These are phyloP conservation scores for Pampus argenteus DNA, from an alignment of 2,797 vertebrate species.

Conservation along the genomic window DNA sequence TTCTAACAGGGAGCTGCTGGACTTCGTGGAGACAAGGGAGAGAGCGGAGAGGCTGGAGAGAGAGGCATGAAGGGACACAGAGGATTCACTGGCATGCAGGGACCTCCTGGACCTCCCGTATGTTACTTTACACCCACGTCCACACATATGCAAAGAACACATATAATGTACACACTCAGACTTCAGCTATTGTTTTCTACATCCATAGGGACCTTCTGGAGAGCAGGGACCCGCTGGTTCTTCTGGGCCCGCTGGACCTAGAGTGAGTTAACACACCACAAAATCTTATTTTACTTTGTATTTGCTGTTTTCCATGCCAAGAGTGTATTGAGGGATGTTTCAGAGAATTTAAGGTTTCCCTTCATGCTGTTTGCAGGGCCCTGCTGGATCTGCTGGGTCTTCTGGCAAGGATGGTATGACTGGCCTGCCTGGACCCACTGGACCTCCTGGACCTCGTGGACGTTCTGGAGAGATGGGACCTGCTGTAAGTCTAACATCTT, in stretches of 20 bases:
- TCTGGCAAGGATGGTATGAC: conserved; percentile 95
- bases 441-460: conserved; percentile 96
- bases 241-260: conserved; percentile 93
- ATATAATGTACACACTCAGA: neutral
- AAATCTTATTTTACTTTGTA: neutral
- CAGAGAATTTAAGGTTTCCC: neutral
- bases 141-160: neutral
- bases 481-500: conserved; percentile 82
- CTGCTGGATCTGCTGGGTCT: conserved; percentile 90
- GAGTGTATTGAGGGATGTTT: neutral
- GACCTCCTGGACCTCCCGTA: conserved; percentile 92
- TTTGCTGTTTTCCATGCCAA: neutral
- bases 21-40: conserved; percentile 98
- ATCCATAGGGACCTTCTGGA: conserved; percentile 89
- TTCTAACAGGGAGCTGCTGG: conserved; percentile 88
- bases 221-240: conserved; percentile 95
- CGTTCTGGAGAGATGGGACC: conserved; percentile 95
- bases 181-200: conserved; percentile 27
- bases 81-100: conserved; percentile 98
- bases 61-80: conserved; percentile 99
- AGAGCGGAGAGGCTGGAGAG: conserved; percentile 94
- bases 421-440: conserved; percentile 95
- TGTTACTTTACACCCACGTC: conserved; percentile 68
- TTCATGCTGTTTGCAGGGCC: conserved; percentile 85
- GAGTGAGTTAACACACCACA: conserved; percentile 86